phyloP scores from a whole-genome alignment of 2,888 invertebrate species.

The Dasypolia templi region DNA sequence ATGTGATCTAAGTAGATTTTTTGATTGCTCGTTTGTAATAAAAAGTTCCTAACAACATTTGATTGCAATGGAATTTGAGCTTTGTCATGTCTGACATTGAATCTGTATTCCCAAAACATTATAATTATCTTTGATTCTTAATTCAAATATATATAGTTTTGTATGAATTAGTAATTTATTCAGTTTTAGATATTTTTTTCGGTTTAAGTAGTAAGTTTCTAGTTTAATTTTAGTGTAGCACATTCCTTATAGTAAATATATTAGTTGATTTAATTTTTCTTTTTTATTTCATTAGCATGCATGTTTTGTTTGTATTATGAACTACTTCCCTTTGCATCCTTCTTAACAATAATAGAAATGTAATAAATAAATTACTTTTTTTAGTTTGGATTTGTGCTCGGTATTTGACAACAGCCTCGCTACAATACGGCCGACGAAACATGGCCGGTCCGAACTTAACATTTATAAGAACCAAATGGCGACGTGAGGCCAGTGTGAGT shows the following conservation, averaged over 20 bases:
- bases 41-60: neutral
- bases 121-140: conserved; percentile 7
- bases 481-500: no score
- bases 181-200: conserved; percentile 63
- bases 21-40: neutral
- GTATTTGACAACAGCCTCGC: no score
- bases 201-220: conserved; percentile 65
- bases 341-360: neutral
- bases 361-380: neutral
- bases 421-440: no score
- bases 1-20: neutral
- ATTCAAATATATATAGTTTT: conserved; percentile 22
- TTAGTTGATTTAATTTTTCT: conserved; percentile 65
- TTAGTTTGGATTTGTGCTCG: no score
- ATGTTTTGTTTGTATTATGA: neutral
- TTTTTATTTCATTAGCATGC: conserved; percentile 38
- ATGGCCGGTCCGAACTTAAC: no score
- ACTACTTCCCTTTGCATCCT: conserved; percentile 5
- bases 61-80: neutral
- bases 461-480: no score
- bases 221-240: conserved; percentile 73
- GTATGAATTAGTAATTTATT: conserved; percentile 66
- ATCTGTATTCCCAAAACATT: conserved; percentile 3
- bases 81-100: neutral
- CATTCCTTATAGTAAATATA: conserved; percentile 74